phyloP scores from a whole-genome alignment of 2,113 vertebrate species.

The Excalfactoria chinensis region DNA sequence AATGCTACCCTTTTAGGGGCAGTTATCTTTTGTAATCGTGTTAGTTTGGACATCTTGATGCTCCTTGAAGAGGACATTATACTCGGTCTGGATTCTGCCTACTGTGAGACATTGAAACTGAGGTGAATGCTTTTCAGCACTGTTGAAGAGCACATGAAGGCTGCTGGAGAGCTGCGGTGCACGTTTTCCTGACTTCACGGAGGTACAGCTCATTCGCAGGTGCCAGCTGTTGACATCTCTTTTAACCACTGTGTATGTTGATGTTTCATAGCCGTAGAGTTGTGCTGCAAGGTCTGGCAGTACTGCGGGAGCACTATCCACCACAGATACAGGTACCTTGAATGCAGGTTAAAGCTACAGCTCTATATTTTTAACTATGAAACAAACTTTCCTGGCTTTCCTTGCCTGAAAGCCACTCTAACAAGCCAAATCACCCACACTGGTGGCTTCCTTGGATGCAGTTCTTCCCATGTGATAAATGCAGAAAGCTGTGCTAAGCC shows the following conservation, averaged over 20 bases:
- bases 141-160: not conserved
- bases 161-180: not conserved
- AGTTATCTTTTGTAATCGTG: not conserved
- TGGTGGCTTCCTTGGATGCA: not conserved
- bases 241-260: not conserved
- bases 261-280: not conserved
- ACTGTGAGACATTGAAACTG: not conserved
- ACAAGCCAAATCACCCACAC: not conserved
- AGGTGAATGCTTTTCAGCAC: not conserved
- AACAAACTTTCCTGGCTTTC: not conserved
- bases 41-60: not conserved
- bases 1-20: not conserved
- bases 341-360: not conserved
- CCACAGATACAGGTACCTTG: not conserved
- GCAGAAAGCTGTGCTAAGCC: constrained; percentile 8
- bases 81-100: not conserved
- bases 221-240: not conserved
- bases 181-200: not conserved
- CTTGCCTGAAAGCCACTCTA: not conserved
- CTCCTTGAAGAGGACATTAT: not conserved
- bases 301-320: not conserved
- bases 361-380: not conserved
- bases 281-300: not conserved
- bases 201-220: not conserved
- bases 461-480: not conserved